Conservation (phyloP, 2,797 vertebrate genomes). For the Parotocinclus haroldoi region DNA sequence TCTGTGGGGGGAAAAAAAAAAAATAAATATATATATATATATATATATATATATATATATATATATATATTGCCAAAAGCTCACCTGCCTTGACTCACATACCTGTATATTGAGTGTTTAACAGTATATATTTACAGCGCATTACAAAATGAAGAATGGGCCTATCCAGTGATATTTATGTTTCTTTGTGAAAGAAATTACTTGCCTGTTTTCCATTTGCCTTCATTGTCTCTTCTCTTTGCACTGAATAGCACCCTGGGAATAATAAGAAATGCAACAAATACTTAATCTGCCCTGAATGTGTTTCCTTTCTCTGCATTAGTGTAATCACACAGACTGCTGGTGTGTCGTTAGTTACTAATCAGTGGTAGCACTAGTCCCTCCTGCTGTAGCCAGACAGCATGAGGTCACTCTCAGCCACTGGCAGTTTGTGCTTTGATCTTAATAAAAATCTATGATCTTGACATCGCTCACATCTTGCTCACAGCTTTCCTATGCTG, state of each 20-base stretch:
- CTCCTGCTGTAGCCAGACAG: slow-evolving; percentile 31
- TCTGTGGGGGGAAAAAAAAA: too few relatives aligned
- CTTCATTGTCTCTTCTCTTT: neutral
- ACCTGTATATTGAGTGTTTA: too few relatives aligned
- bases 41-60: too few relatives aligned
- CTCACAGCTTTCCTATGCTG: too few relatives aligned
- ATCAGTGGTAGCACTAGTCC: slow-evolving; percentile 38
- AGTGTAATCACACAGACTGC: slow-evolving; percentile 30
- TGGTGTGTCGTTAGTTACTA: slow-evolving; percentile 29
- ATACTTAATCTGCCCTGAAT: neutral
- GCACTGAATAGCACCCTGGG: neutral
- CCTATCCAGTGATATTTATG: too few relatives aligned
- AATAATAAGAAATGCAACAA: neutral
- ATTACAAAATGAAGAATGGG: too few relatives aligned
- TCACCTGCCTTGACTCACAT: too few relatives aligned
- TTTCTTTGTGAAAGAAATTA: too few relatives aligned
- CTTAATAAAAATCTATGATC: slow-evolving; percentile 7
- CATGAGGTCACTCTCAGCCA: slow-evolving; percentile 23
- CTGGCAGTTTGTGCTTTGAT: neutral
- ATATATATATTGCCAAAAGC: too few relatives aligned
- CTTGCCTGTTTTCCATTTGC: neutral
- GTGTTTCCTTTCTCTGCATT: neutral
- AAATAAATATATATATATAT: too few relatives aligned
- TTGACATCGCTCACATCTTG: neutral
- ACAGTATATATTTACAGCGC: too few relatives aligned